Percentiles rank a stretch among this genome's conserved stretches.
These are phyloP conservation scores for Drosophila kokeensis DNA, from an alignment of 2,888 invertebrate species.

Conservation along the genomic window DNA sequence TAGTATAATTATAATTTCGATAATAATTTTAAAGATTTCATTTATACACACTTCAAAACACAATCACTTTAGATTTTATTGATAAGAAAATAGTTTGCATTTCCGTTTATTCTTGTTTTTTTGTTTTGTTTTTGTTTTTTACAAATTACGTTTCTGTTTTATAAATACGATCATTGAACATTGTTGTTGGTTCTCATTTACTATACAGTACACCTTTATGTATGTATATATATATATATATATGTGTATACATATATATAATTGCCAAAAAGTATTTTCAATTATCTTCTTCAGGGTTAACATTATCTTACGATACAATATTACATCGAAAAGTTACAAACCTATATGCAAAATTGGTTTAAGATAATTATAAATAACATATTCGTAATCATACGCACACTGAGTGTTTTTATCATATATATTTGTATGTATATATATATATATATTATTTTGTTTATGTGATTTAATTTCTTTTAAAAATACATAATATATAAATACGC, in stretches of 20 bases:
- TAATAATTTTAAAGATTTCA: background rate
- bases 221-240: conserved; percentile 13
- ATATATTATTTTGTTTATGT: conserved; percentile 22
- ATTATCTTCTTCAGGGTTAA: conserved; percentile 52
- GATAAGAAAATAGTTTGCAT: conserved; percentile 65
- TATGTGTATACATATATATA: conserved; percentile 31
- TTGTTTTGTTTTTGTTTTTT: conserved; percentile 30
- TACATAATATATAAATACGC: conserved; percentile 76
- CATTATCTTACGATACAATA: conserved; percentile 60
- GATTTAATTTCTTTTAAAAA: conserved; percentile 76
- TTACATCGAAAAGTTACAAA: conserved; percentile 73
- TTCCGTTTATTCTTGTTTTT: conserved; percentile 47
- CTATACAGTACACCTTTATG: conserved; percentile 24
- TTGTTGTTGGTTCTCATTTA: conserved; percentile 45
- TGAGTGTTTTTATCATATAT: conserved; percentile 13
- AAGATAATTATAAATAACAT: conserved; percentile 41
- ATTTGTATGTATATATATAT: background rate
- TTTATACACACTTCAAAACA: conserved; percentile 24
- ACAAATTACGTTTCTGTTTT: conserved; percentile 39
- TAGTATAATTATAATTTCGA: background rate
- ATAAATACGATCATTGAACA: conserved; percentile 58
- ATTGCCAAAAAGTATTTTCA: conserved; percentile 65
- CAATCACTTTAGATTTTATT: conserved; percentile 34
- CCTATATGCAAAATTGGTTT: conserved; percentile 67
- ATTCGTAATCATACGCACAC: conserved; percentile 30